Evolutionary conservation across 2,888 invertebrate genomes (phyloP), one percentile per base, ranked within the genome.

Genomic region (Beris morrisii): DNA sequence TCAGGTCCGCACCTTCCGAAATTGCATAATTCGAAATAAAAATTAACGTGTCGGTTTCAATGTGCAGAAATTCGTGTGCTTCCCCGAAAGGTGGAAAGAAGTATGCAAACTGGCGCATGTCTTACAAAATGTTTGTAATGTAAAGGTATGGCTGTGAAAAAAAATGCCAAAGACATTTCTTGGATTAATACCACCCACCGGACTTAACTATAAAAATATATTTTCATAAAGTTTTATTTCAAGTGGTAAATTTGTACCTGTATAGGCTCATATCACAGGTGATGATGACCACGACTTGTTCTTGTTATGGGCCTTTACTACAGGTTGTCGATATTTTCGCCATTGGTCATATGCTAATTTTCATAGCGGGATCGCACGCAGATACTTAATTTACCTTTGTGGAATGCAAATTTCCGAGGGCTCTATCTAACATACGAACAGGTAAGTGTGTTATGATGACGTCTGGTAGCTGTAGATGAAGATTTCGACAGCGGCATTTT

Each of bases 1-100:
- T 45, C 64, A 64, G 54, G 45, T 64, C 64, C 53, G 64, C 64
- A 64, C 64, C 54, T 64, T 30, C 12, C 6, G 15, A 54, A 45
- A 15, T 44, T 13, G 12, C 12, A 6, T 48, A n/a, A 5, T 48
- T 48, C 3, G 43, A 50, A 15, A 61, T 52, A 52, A 52, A 61
- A 61, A 61, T 61, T 31, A 7, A 9, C 53, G 43, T 28, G 53
- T 53, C n/a, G 44, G 30, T 44, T 38, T 13, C 54, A 22, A 64
- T 30, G 30, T 43, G 28, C 13, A 32, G n/a, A 28, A 61, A 30
- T 48, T 48, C 15, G n/a, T 48, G 15, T 48, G 48, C n/a, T 13
- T 48, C 4, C n/a, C 1, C 5, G 6, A 48, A n/a, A 48, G 38
- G 38, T 38, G 3, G 7, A 38, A 22, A 3, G 22, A 57, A 30